Evolutionary conservation across 2,113 vertebrate genomes (phyloP).

Genomic region (Xyliphius kryptos): DNA sequence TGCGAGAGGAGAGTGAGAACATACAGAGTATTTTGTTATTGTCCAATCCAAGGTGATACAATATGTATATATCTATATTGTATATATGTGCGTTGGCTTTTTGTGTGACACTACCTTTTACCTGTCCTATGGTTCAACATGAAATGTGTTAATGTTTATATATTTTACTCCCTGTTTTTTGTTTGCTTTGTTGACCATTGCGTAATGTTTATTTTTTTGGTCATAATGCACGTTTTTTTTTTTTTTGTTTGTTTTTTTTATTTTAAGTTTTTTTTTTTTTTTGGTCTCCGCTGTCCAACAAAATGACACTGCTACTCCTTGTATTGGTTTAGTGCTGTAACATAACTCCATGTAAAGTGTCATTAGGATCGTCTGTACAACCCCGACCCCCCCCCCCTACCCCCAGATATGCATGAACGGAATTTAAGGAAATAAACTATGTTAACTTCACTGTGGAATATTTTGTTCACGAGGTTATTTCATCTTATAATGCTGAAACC

Average conservation of each 20-base stretch:
- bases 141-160: constrained; percentile 94
- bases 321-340: constrained; percentile 92
- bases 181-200: constrained; percentile 55
- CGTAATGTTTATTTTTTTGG: constrained; percentile 60
- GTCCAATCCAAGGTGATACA: constrained; percentile 80
- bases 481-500: too few species aligned
- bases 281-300: too few species aligned
- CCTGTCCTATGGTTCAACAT: constrained; percentile 87
- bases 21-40: constrained; percentile 93
- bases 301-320: constrained; percentile 81
- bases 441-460: constrained; percentile 81
- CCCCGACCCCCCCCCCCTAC: constrained; percentile 58
- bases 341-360: constrained; percentile 79
- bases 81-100: constrained; percentile 91
- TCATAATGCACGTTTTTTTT: constrained; percentile 95
- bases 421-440: constrained; percentile 88
- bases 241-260: too few species aligned
- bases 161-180: constrained; percentile 66
- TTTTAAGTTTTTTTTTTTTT: too few species aligned
- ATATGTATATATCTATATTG: constrained; percentile 94
- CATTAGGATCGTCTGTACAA: constrained; percentile 85
- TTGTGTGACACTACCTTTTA: constrained; percentile 86
- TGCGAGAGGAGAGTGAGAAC: constrained; percentile 58
- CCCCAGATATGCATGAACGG: constrained; percentile 91
- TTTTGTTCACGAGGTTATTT: constrained; percentile 37